Base-by-base conservation (phyloP, 2,888 invertebrate genomes). In the Macaria notata region DNA sequence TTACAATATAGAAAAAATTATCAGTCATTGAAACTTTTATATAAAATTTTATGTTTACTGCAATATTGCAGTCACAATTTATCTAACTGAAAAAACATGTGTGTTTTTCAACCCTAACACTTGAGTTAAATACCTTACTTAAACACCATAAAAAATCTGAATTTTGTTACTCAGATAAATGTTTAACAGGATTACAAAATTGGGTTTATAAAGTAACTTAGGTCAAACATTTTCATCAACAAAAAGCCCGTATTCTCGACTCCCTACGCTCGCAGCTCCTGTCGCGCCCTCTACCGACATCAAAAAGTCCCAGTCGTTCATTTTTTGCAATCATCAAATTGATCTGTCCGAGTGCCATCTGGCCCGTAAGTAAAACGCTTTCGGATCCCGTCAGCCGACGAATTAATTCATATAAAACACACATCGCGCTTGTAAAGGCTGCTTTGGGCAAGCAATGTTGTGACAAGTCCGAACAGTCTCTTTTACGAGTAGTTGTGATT, bases 301-400 rank as follows among this genome's bases (percentile, higher is more conserved):
- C 86, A 89, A 88, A 88, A 87, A 88, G 84, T 84, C 79, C 75
- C 41, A 59, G 75, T 73, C 72, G 77, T 72, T 68, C 71, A 66
- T 81, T 89, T 89, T 90, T 91, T 84, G 86, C 88, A 91, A 91
- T 91, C 89, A 90, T 86, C 86, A 90, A 90, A 91, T 91, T 90
- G 90, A 91, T 88, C 87, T 86, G 84, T 87, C 86, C 89, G 84
- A 76, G 77, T 81, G 86, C 85, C 90, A 90, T 90, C 89, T 91
- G 91, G 90, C 81, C 88, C 88, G 85, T 86, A 79, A 89, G 86
- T 84, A 85, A 88, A 88, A 76, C 83, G 89, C 88, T 90, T 90
- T 90, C 72, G 83, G 72, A 73, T 54, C 72, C 86, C 74, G 78
- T 84, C 84, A 86, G 79, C 86, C 88, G 88, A 83, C 72, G 90